Evolutionary conservation across 1,140 invertebrate genomes (phyloP).

Genomic region (Drosophila ficusphila): DNA sequence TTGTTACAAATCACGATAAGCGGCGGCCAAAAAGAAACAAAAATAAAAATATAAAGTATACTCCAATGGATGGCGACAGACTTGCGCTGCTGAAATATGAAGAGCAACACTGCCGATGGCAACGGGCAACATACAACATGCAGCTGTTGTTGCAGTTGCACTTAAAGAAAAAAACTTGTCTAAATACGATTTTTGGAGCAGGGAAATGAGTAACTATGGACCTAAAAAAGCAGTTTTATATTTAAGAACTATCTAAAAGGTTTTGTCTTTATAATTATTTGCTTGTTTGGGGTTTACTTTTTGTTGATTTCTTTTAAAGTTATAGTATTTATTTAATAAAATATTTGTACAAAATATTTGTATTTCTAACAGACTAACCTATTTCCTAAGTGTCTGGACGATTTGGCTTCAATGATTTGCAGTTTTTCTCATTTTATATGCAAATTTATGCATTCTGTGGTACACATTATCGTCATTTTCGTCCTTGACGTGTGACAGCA

Average conservation of each 20-base stretch:
- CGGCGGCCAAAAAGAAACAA: neutral
- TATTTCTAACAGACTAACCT: too few relatives aligned
- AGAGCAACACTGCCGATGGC: constrained; percentile 37
- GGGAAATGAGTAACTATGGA: neutral
- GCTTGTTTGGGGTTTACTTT: too few relatives aligned
- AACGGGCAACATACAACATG: constrained; percentile 28
- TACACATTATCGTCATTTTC: neutral
- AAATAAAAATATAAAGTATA: too few relatives aligned
- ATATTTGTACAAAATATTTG: too few relatives aligned
- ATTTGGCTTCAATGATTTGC: constrained; percentile 14
- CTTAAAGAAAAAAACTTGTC: constrained; percentile 12
- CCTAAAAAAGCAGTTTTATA: too few relatives aligned
- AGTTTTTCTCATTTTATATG: constrained; percentile 58
- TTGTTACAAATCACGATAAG: constrained; percentile 50
- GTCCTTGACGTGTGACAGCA: constrained; percentile 53
- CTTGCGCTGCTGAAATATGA: constrained; percentile 45
- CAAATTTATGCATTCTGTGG: constrained; percentile 45
- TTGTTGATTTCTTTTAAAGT: too few relatives aligned
- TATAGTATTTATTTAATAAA: too few relatives aligned
- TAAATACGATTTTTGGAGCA: neutral
- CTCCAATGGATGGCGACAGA: constrained; percentile 21
- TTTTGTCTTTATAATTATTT: too few relatives aligned
- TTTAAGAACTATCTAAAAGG: too few relatives aligned
- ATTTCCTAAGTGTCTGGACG: neutral
- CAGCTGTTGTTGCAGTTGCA: constrained; percentile 13